Conservation (phyloP, 1,140 invertebrate genomes). For the Riptortus pedestris region DNA sequence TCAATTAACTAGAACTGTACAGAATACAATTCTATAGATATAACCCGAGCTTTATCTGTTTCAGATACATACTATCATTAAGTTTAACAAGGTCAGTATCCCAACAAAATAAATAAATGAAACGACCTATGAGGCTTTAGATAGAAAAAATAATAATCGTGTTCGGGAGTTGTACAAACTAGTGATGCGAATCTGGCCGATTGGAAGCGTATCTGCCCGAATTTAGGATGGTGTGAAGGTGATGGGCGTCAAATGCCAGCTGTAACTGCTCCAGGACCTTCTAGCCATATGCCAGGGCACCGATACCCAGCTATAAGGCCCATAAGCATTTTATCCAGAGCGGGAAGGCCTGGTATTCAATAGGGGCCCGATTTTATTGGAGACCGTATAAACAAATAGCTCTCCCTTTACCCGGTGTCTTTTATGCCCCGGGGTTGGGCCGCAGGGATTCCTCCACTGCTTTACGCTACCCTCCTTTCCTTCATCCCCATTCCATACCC, state of each 20-base stretch:
- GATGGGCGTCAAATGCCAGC: slow-evolving; percentile 7
- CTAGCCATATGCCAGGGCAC: background rate
- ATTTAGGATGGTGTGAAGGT: background rate
- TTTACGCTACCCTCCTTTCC: too few species aligned
- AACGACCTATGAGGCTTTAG: too few species aligned
- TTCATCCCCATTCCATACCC: background rate
- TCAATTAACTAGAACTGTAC: too few species aligned
- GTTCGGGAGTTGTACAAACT: too few species aligned
- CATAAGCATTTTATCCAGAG: slow-evolving; percentile 16
- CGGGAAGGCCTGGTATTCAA: slow-evolving; percentile 18
- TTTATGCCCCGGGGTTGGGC: slow-evolving; percentile 6
- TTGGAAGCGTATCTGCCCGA: background rate
- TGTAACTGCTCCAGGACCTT: background rate
- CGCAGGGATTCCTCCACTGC: background rate
- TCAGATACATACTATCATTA: too few species aligned
- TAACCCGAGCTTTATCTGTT: too few species aligned
- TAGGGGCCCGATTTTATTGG: slow-evolving; percentile 26
- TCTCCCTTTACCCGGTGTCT: slow-evolving; percentile 18
- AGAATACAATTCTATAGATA: too few species aligned
- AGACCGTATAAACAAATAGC: slow-evolving; percentile 28
- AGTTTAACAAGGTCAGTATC: too few species aligned
- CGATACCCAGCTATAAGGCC: background rate
- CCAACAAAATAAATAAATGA: too few species aligned
- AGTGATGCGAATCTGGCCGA: too few species aligned
- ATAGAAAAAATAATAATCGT: too few species aligned